Evolutionary conservation across 2,113 vertebrate genomes (phyloP).

Genomic region (Muntiacus muntjak): DNA sequence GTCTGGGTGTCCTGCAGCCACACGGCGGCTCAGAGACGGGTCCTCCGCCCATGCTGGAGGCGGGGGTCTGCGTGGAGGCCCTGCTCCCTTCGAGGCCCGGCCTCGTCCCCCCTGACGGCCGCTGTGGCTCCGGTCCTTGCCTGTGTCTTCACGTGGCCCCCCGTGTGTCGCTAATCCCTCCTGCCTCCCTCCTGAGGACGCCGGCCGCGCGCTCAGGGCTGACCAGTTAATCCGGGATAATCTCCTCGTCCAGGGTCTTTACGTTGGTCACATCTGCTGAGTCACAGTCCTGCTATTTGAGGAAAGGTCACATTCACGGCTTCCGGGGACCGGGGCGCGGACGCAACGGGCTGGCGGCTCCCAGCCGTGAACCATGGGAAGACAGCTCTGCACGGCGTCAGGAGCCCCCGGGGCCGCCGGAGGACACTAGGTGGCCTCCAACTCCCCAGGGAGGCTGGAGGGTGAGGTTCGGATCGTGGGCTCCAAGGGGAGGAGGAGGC

Average conservation of each 20-base stretch:
- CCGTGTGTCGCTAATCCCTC: background rate
- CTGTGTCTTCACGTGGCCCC: background rate
- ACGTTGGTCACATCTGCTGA: background rate
- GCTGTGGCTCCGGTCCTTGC: background rate
- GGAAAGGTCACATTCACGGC: background rate
- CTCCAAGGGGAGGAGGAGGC: background rate
- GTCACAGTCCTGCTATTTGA: background rate
- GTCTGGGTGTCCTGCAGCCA: background rate
- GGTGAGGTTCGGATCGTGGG: accelerated
- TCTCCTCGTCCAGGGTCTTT: background rate
- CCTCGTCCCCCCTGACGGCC: accelerated
- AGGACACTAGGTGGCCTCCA: accelerated
- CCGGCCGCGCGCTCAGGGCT: background rate
- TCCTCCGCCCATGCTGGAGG: background rate
- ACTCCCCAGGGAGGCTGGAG: background rate
- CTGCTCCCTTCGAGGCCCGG: accelerated
- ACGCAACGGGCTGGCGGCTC: accelerated
- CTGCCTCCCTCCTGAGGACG: background rate
- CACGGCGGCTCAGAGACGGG: accelerated
- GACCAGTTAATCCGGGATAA: background rate
- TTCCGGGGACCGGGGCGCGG: accelerated
- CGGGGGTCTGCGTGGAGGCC: accelerated
- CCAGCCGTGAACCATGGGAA: accelerated
- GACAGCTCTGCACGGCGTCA: accelerated
- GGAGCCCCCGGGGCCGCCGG: accelerated